Base-by-base conservation (phyloP, 2,888 invertebrate species). In the Drosophila stalkeri region DNA sequence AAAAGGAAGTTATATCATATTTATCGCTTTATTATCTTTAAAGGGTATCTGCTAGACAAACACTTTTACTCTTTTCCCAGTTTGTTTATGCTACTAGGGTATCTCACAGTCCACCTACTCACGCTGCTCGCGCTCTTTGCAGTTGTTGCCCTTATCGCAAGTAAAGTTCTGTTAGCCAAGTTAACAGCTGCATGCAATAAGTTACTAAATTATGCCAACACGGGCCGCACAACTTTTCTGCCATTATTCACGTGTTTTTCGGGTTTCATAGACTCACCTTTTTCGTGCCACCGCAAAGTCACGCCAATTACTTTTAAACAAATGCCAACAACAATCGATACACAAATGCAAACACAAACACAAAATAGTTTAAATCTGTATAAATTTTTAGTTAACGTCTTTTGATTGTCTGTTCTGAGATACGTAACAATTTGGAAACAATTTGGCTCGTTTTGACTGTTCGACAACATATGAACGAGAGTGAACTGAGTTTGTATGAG, bases 101-200 rank as follows among this genome's bases (percentile, higher is more conserved):
- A 55, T n/a, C 27, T 27, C 1, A 0, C 8, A 31, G 55, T 31
- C 3, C 4, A n/a, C n/a, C 27, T 27, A 18, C 18, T 4, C 2
- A 8, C 6, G 6, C 7, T 1, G 5, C 1, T 9, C 20, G 5
- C 11, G 11, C 6, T 3, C 23, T 46, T 31, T 41, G 37, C 52
- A 52, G 44, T 31, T 49, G 55, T 27, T 5, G n/a, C 77, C 61
- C 56, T 77, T 77, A 77, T 77, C 81, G 72, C 49, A 61, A 39
- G 33, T 35, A 46, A 65, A 65, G 59, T 70, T 62, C 60, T 44
- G 35, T 69, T 68, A 11, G 76, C 80, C 77, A 51, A 72, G 72
- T 72, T 80, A 77, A 72, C 77, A 80, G 77, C 72, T 80, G 77
- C 61, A 52, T 57, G 56, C 51, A 56, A 77, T 49, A 77, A 77